Base-by-base conservation (phyloP, 2,113 vertebrate genomes). In the Nycticryphes semicollaris region DNA sequence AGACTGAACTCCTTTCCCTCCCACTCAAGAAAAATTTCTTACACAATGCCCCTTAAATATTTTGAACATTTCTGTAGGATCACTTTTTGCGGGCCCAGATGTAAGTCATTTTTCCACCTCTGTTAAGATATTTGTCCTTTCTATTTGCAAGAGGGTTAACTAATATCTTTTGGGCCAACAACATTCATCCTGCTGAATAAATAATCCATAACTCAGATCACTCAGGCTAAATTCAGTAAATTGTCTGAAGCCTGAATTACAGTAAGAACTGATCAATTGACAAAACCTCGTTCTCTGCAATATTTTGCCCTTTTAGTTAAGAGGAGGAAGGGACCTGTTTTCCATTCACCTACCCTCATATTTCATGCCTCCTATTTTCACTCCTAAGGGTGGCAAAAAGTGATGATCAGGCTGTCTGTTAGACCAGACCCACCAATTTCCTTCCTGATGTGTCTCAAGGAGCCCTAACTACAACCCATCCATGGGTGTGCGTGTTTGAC, bases 361-460 rank as follows among this genome's bases (percentile, higher is more conserved):
- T 78, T 81, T 93, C 23, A 37, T 39, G 43, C 18, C 51, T 75
- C 30, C 67, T 72, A 8, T 74, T 95, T 90, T 95, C 48, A 72
- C 53, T 88, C 43, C 9, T 64, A 56, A 74, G 14, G 18, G 23
- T 80, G n/a, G 70, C 51, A 78, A 59, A 66, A 88, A 84, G 16
- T 20, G 14, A 12, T 78, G 80, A 94, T 84, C 68, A 87, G 73
- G 48, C 90, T 89, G 83, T 78, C 92, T 91, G 92, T 92, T 95
- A 93, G 57, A 80, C 84, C 92, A 92, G 48, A 72, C 60, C 3
- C 0, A 90, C 90, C 5, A 1, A 79, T 90, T 96, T 96, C 86
- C 96, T 97, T 95, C 90, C 95, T 96, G 64, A 39, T 50, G 12
- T 87, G 57, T 53, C 66, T 93, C 64, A 79, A 90, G 79, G 82